Evolutionary conservation across 2,888 invertebrate genomes (phyloP), one percentile per base, ranked within the genome.

Genomic region (Apeira syringaria): DNA sequence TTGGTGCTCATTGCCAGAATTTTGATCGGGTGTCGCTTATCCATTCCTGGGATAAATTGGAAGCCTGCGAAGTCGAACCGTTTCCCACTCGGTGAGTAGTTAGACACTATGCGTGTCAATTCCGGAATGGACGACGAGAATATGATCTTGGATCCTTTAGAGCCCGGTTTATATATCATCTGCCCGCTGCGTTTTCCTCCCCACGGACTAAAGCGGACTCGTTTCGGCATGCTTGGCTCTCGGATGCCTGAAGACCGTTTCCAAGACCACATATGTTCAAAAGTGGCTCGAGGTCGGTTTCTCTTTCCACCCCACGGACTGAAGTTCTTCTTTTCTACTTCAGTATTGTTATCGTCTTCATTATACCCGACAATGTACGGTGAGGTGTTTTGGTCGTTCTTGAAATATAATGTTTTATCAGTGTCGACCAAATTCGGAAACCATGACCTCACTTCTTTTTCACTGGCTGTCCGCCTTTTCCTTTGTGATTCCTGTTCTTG

Each of bases 261-360:
- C 88, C 88, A 88, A 0, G 80, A 74, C 86, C 84, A 87, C 74
- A 69, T 77, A 5, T 78, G 70, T 31, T 80, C 84, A 1, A 73
- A 47, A 1, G 24, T 40, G 6, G 43, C 35, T 5, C 24, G 32
- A 5, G 43, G 34, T 2, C 3, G 6, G 26, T 27, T 28, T 27
- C 87, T 56, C 52, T 88, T 88, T 0, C 89, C 89, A 1, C 89
- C 88, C 89, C 88, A 89, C 0, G 88, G 89, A 24, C 88, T 89
- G 37, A 89, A 88, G 50, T 77, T 84, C 43, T 65, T 76, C 53
- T 87, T 88, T 1, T 77, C 77, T 13, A 64, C 55, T 0, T 63
- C 38, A 0, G 53, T 53, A 4, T 72, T 62, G 0, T 73, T 76
- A 0, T 57, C 59, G 27, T 81, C 81, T 0, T 71, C 72, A 5